Conservation (phyloP, 2,797 vertebrate species). For the Amazona ochrocephala region DNA sequence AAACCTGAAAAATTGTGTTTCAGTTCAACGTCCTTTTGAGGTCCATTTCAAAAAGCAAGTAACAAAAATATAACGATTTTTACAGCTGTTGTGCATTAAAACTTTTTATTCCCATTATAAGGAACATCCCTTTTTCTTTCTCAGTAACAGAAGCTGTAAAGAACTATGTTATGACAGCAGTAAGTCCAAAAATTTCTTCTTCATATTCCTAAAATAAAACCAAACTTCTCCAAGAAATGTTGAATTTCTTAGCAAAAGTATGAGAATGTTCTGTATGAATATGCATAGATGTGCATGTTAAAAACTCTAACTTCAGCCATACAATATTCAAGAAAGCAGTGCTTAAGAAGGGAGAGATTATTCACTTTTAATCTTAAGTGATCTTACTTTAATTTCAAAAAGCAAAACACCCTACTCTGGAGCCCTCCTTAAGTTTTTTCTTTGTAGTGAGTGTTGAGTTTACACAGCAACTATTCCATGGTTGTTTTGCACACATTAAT, state of each 20-base stretch:
- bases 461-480: not conserved
- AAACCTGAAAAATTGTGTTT: not conserved
- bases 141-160: conserved; percentile 20
- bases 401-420: not conserved
- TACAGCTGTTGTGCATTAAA: not conserved
- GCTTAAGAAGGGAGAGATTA: not conserved
- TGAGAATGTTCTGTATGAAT: not conserved
- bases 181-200: not conserved
- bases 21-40: not conserved
- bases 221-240: not conserved
- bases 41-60: not conserved
- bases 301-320: not conserved
- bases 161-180: not conserved
- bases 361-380: not conserved
- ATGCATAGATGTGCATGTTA: not conserved
- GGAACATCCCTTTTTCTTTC: not conserved
- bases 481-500: not conserved
- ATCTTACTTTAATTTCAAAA: not conserved
- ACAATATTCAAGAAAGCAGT: not conserved
- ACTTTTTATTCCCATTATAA: not conserved
- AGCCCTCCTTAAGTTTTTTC: not conserved
- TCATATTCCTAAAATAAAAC: not conserved
- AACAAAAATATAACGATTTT: not conserved
- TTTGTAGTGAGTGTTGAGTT: not conserved
- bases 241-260: not conserved